These are phyloP conservation scores for Paramormyrops kingsleyae DNA, from an alignment of 2,113 vertebrate species.

Conservation along the genomic window DNA sequence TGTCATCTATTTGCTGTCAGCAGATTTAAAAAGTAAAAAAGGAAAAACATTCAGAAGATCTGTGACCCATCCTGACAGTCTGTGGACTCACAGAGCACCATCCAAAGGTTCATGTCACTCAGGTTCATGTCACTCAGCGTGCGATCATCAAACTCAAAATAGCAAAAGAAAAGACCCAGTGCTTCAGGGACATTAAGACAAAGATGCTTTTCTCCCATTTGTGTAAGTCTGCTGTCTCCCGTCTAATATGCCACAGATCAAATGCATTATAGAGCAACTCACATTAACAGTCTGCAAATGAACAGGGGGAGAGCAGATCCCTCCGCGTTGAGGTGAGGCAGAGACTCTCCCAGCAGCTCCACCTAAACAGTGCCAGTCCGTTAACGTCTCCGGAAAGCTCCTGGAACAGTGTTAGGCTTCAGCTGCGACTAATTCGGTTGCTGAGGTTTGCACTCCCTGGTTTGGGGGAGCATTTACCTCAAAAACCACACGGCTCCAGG, in stretches of 20 bases:
- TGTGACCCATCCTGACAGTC: background rate
- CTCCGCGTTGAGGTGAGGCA: conserved; percentile 52
- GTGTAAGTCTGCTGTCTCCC: conserved; percentile 53
- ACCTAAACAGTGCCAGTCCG: conserved; percentile 2
- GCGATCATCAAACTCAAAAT: conserved; percentile 1
- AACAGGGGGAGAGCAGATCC: conserved; percentile 46
- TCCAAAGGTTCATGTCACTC: conserved; percentile 22
- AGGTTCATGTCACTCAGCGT: conserved; percentile 20
- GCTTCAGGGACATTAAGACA: conserved; percentile 41
- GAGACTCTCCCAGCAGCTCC: conserved; percentile 47
- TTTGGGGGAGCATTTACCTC: background rate
- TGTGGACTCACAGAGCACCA: background rate
- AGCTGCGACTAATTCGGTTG: background rate
- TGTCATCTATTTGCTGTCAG: background rate
- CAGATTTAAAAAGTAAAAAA: background rate
- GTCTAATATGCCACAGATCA: conserved; percentile 58
- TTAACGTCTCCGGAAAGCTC: background rate
- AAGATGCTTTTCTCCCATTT: conserved; percentile 52
- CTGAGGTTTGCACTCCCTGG: background rate
- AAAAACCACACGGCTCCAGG: background rate
- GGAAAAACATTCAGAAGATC: background rate
- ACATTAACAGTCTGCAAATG: conserved; percentile 57
- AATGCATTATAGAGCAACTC: conserved; percentile 53
- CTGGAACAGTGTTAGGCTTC: background rate
- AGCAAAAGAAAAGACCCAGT: conserved; percentile 22